Evolutionary conservation across 2,797 vertebrate species (phyloP).

Genomic region (Sebastes hubbsi): DNA sequence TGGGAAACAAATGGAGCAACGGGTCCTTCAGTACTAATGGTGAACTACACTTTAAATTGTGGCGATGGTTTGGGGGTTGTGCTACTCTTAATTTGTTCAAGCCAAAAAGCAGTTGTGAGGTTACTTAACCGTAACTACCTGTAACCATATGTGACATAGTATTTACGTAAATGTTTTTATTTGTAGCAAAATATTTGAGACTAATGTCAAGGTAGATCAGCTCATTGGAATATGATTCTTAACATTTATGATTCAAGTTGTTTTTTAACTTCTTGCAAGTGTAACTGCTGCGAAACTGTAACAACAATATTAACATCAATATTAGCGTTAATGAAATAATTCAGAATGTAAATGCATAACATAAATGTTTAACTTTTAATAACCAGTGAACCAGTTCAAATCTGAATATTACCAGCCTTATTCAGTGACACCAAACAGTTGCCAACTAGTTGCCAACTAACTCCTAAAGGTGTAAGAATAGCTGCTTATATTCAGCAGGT

Average conservation of each 20-base stretch:
- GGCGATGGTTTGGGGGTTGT: neutral
- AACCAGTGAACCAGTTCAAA: neutral
- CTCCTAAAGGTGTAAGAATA: conserved; percentile 19
- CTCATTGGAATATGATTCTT: neutral
- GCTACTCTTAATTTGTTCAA: neutral
- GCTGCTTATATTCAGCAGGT: conserved; percentile 13
- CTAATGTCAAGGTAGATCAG: neutral
- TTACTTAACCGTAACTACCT: neutral
- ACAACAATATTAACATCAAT: neutral
- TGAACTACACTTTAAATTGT: neutral
- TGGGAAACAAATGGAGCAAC: neutral
- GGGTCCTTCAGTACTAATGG: neutral
- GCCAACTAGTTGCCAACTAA: conserved; percentile 16
- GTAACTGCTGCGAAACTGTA: neutral
- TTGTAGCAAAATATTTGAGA: neutral
- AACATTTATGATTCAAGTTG: neutral
- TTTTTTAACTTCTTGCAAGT: neutral
- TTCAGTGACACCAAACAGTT: neutral
- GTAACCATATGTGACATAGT: neutral
- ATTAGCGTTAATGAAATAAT: neutral
- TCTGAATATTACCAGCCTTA: neutral
- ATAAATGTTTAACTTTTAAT: neutral
- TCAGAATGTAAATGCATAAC: neutral
- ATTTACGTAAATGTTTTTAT: neutral
- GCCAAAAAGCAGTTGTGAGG: neutral